A percentile compares a stretch with the other conserved stretches of the same genome.
Evolutionary conservation across 2,888 invertebrate genomes (phyloP).

Genomic region (Macropis europaea): DNA sequence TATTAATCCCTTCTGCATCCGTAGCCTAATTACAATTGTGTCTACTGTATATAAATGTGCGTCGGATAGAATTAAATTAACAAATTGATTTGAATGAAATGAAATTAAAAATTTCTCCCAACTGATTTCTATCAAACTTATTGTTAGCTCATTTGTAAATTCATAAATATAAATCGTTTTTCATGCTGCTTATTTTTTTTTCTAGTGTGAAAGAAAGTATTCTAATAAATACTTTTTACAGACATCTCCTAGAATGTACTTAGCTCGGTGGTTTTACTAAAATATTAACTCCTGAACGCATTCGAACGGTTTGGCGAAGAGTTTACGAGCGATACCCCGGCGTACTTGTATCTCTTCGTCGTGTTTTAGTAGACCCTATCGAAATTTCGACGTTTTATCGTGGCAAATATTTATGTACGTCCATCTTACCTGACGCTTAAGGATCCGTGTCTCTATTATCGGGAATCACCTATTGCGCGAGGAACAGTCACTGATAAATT

Average conservation of each 20-base stretch:
- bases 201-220: too few relatives aligned
- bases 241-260: too few relatives aligned
- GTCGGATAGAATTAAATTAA: too few relatives aligned
- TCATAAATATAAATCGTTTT: too few relatives aligned
- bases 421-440: constrained; percentile 44
- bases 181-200: too few relatives aligned
- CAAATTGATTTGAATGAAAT: too few relatives aligned
- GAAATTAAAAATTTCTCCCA: too few relatives aligned
- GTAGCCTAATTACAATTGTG: too few relatives aligned
- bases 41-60: too few relatives aligned
- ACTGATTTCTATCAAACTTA: too few relatives aligned
- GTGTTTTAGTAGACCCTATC: constrained; percentile 3
- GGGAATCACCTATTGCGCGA: constrained; percentile 33
- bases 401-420: constrained; percentile 59
- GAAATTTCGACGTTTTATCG: constrained; percentile 52
- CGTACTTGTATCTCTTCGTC: not conserved
- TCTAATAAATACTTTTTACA: not conserved
- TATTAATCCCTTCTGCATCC: too few relatives aligned
- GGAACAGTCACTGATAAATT: constrained; percentile 62
- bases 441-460: constrained; percentile 29
- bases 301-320: not conserved
- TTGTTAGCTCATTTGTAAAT: too few relatives aligned
- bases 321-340: constrained; percentile 6
- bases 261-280: not conserved
- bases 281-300: not conserved